Percentiles rank a stretch among this genome's conserved stretches.
Conservation (phyloP, 2,888 invertebrate species). For the Chrysolina haemoptera region DNA sequence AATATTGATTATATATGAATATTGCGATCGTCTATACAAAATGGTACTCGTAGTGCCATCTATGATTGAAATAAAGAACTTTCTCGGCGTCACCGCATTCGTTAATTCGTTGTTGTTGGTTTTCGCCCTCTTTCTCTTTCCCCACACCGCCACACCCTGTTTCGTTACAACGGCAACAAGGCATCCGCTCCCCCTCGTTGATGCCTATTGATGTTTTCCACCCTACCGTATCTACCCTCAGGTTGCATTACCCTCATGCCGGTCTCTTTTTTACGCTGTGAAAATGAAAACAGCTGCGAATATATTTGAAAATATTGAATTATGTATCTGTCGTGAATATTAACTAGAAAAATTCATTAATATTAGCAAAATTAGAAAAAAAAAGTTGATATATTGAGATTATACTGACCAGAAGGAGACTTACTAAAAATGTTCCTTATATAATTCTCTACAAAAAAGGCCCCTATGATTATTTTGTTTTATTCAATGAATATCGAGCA, state of each 20-base stretch:
- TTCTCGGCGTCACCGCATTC: not conserved
- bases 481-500: no score
- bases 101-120: no score
- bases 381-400: no score
- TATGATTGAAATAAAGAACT: not conserved
- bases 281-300: constrained; percentile 7
- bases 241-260: not conserved
- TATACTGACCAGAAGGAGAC: no score
- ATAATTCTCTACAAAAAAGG: no score
- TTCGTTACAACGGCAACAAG: not conserved
- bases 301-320: not conserved
- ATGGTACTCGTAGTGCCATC: not conserved
- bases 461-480: no score
- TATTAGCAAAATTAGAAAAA: no score
- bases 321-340: no score
- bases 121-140: not conserved
- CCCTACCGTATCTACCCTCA: not conserved
- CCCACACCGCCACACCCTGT: constrained; percentile 1
- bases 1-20: not conserved
- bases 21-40: not conserved
- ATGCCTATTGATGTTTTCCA: constrained; percentile 5
- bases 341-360: no score
- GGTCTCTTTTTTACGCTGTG: not conserved
- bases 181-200: constrained; percentile 3
- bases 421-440: no score